Evolutionary conservation across 2,797 vertebrate genomes (phyloP).

Genomic region (Ambastaia sidthimunki): DNA sequence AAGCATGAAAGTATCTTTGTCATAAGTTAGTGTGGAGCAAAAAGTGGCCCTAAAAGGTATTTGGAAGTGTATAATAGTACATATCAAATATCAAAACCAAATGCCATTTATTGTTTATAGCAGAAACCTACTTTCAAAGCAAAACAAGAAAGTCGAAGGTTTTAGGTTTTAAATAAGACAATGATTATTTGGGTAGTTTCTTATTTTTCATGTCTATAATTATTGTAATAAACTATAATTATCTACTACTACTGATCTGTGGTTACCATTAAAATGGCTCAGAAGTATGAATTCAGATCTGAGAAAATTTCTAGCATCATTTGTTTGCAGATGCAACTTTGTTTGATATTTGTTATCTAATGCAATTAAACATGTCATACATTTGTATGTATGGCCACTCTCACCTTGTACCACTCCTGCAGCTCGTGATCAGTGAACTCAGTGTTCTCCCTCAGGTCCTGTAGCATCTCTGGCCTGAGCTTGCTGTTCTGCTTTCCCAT

Average conservation of each 20-base stretch:
- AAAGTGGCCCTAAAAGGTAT: no score
- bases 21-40: neutral
- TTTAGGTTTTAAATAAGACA: no score
- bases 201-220: no score
- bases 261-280: neutral
- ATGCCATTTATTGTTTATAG: neutral
- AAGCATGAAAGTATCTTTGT: no score
- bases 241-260: neutral
- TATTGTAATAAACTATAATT: neutral
- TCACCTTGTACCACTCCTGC: constrained; percentile 87
- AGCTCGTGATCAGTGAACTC: constrained; percentile 86
- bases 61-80: no score
- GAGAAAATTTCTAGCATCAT: neutral
- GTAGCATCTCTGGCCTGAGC: constrained; percentile 84
- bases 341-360: neutral
- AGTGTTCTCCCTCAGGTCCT: constrained; percentile 84
- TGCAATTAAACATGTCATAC: neutral
- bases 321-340: neutral
- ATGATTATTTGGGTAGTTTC: no score
- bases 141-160: no score
- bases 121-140: no score
- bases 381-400: neutral
- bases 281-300: no score
- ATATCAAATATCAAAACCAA: neutral
- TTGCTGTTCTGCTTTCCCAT: constrained; percentile 90